These are phyloP conservation scores for Oncorhynchus clarkii DNA, from an alignment of 2,113 vertebrate genomes.

Conservation along the genomic window DNA sequence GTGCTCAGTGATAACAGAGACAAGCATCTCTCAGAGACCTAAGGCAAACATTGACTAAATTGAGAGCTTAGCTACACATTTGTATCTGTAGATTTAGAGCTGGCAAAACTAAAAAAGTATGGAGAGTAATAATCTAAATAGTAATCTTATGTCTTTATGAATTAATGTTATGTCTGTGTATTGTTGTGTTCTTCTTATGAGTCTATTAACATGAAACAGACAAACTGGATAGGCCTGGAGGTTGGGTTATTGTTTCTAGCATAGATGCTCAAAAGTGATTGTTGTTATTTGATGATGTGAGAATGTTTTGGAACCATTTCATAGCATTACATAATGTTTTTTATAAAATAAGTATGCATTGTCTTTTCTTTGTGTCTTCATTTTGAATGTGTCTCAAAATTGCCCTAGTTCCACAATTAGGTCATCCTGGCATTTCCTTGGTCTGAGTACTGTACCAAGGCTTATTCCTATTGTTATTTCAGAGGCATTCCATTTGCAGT, in stretches of 20 bases:
- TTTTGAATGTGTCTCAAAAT: conserved; percentile 5
- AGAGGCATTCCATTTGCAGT: neutral
- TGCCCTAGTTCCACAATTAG: neutral
- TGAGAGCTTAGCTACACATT: neutral
- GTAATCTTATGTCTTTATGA: neutral
- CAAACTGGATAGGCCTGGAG: conserved; percentile 28
- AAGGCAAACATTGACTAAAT: neutral
- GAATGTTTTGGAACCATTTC: conserved; percentile 37
- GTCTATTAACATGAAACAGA: neutral
- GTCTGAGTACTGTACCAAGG: neutral
- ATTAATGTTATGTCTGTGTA: neutral
- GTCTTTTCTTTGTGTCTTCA: conserved; percentile 14
- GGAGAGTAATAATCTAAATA: neutral
- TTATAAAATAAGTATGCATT: conserved; percentile 1
- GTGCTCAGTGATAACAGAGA: neutral
- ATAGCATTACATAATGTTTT: conserved; percentile 50
- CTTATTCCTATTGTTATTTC: neutral
- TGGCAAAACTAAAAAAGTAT: neutral
- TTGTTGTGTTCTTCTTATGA: neutral
- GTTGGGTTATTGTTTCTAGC: conserved; percentile 43
- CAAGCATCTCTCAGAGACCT: neutral
- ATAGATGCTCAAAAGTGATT: conserved; percentile 25
- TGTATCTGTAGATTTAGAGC: neutral
- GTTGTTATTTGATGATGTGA: neutral
- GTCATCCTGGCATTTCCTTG: neutral